Evolutionary conservation across 2,888 invertebrate genomes (phyloP).

Genomic region (Invenusta paracnida): DNA sequence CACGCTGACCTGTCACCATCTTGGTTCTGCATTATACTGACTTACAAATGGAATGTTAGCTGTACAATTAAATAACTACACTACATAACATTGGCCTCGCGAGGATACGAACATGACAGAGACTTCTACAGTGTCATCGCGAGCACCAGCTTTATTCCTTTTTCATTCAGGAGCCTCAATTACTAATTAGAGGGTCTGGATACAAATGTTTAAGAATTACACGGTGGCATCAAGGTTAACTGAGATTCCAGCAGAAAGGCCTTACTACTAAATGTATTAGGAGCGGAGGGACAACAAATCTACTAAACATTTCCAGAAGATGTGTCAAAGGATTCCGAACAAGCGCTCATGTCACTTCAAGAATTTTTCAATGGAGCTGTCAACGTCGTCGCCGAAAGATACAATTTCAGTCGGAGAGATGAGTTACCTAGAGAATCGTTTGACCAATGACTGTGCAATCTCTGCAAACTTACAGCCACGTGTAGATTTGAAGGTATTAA

Average conservation of each 20-base stretch:
- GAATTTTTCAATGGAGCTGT: not conserved
- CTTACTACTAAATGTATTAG: not conserved
- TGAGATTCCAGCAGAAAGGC: not conserved
- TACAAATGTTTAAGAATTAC: not conserved
- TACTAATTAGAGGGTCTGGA: not conserved
- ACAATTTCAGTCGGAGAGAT: not conserved
- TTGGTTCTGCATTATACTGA: not conserved
- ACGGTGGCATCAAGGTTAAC: not conserved
- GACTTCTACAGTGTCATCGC: not conserved
- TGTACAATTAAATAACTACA: not conserved
- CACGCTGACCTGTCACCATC: not conserved
- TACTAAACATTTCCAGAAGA: not conserved
- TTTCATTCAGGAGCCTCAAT: not conserved
- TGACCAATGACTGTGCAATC: not conserved
- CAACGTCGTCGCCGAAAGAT: too few relatives aligned
- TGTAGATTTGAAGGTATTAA: not conserved
- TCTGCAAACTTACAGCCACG: not conserved
- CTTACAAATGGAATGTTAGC: too few relatives aligned
- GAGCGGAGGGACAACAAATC: not conserved
- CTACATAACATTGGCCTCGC: not conserved
- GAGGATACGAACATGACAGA: not conserved
- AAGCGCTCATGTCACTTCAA: not conserved
- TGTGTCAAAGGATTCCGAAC: not conserved
- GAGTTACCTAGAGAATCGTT: not conserved
- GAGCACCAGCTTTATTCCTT: not conserved